Conservation (phyloP, 2,113 vertebrate genomes). For the Pogona vitticeps region DNA sequence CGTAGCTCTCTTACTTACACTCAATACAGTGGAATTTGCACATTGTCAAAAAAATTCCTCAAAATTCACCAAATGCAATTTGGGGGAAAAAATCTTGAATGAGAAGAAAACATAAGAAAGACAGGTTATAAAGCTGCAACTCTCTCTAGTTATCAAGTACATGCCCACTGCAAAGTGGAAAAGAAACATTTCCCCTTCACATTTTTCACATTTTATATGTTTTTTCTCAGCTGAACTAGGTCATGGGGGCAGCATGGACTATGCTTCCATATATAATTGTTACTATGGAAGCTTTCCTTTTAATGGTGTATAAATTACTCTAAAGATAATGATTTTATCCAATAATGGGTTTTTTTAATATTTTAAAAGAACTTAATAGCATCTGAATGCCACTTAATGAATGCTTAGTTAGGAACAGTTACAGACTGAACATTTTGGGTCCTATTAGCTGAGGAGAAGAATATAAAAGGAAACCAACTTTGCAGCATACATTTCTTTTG, state of each 20-base stretch:
- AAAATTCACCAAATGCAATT: no score
- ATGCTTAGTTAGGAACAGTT: rapidly evolving
- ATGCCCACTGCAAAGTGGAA: neutral
- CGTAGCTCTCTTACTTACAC: no score
- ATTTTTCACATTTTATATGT: neutral
- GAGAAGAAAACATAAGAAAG: neutral
- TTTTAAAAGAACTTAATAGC: rapidly evolving
- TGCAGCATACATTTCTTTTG: rapidly evolving
- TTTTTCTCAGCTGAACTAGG: neutral
- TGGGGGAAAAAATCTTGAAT: no score
- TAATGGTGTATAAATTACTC: neutral
- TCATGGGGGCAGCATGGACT: neutral
- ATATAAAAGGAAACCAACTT: neutral
- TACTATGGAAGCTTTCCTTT: neutral
- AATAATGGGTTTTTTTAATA: neutral
- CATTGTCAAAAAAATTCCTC: no score
- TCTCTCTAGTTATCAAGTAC: neutral
- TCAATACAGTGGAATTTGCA: no score
- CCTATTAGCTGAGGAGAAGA: rapidly evolving
- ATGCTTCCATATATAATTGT: neutral
- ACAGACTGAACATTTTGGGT: rapidly evolving
- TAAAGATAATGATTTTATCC: neutral
- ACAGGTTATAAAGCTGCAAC: neutral
- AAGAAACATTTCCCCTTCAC: neutral
- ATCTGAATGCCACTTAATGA: rapidly evolving